These are phyloP conservation scores for Monopterus albus DNA, from an alignment of 2,113 vertebrate genomes.

Conservation along the genomic window DNA sequence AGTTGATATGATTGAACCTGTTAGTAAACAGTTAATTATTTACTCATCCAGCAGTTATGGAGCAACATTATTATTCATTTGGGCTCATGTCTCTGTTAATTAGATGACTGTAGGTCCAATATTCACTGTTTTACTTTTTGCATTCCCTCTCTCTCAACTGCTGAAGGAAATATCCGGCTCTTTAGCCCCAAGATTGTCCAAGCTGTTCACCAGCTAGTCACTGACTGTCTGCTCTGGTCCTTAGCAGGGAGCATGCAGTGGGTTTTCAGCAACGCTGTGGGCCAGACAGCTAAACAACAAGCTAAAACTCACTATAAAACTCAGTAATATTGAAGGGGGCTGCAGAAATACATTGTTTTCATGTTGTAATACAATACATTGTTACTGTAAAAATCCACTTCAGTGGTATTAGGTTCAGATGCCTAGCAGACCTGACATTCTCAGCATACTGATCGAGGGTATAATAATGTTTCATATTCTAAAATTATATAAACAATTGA, in stretches of 20 bases:
- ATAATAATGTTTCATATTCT: neutral
- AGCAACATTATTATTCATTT: too few relatives aligned
- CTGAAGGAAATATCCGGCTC: neutral
- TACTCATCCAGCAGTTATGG: neutral
- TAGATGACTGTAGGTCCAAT: neutral
- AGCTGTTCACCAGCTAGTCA: neutral
- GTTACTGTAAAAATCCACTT: too few relatives aligned
- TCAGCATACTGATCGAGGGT: neutral
- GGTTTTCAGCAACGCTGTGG: neutral
- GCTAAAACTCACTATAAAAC: too few relatives aligned
- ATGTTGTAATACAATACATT: too few relatives aligned
- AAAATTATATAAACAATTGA: neutral
- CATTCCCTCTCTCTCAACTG: slow-evolving; percentile 12
- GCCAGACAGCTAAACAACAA: too few relatives aligned
- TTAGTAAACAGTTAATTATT: neutral
- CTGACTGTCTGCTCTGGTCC: neutral
- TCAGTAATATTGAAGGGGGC: too few relatives aligned
- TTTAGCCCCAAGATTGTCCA: neutral
- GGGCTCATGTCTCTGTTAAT: neutral
- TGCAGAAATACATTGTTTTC: too few relatives aligned
- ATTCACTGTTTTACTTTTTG: neutral
- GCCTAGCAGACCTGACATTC: too few relatives aligned
- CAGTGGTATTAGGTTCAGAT: too few relatives aligned
- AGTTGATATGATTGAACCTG: neutral
- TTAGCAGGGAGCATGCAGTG: neutral